Conservation (phyloP, 2,113 vertebrate species). For the Ictidomys tridecemlineatus region DNA sequence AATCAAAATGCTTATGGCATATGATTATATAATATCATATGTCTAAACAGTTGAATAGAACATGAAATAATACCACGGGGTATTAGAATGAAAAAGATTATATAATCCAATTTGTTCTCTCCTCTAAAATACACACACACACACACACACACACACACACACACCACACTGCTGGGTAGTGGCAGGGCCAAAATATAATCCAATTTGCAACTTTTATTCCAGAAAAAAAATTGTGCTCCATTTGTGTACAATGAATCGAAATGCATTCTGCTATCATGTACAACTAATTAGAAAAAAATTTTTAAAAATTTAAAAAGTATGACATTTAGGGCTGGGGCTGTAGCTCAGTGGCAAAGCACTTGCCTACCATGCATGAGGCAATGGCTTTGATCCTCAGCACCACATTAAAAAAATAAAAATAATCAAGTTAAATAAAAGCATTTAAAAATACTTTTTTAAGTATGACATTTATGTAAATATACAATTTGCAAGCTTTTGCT, state of each 20-base stretch:
- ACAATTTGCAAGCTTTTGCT: background rate
- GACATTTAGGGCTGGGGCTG: background rate
- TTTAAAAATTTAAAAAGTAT: background rate
- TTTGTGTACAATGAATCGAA: no score
- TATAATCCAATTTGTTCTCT: background rate
- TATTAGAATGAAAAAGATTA: conserved; percentile 30
- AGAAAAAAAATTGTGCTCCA: background rate
- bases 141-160: background rate
- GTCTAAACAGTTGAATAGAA: background rate
- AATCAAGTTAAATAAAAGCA: no score
- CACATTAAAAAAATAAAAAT: no score
- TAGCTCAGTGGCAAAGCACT: no score
- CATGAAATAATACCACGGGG: background rate
- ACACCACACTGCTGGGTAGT: background rate
- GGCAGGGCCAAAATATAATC: conserved; percentile 6
- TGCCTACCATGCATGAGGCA: no score
- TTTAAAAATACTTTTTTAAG: background rate
- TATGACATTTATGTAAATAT: conserved; percentile 12
- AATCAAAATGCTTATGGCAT: conserved; percentile 28
- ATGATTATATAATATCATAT: background rate
- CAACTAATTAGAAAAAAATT: no score
- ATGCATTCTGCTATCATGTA: no score
- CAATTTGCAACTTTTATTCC: conserved; percentile 7
- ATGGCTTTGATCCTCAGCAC: no score
- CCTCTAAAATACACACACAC: background rate